Evolutionary conservation across 2,888 invertebrate genomes (phyloP), one percentile per base, ranked within the genome.

Genomic region (Stenurella melanura): DNA sequence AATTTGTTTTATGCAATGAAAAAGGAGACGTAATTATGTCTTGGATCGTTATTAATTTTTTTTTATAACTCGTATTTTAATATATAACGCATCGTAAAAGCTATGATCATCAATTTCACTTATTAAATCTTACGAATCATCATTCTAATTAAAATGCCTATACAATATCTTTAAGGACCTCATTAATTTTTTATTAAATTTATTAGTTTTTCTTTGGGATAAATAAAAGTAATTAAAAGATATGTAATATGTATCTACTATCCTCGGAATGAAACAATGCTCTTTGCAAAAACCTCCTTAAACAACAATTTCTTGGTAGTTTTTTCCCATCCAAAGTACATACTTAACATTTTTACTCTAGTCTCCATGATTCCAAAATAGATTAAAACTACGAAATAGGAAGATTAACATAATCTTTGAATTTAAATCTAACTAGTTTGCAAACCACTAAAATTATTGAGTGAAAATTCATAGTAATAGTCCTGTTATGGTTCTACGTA

Each of bases 81-180:
- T 64, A 34, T 19, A 19, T 18, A 17, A 64, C 17, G 60, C 60
- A 21, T 18, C 17, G 42, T 38, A 11, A 17, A 56, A 57, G 11
- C 34, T 69, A 34, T 34, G 15, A 26, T 42, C 60, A 60, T 70
- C 70, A 34, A 17, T 42, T 58, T 30, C 21, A 57, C 70, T 70
- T 70, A 70, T 70, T 70, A 70, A 70, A 70, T 70, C 38, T 70
- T 17, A 60, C 70, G 50, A 70, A 70, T 70, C 70, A 70, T 70
- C 60, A n/a, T 60, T 70, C 70, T 70, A 70, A 70, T 70, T 70
- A 70, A 70, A 70, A 70, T 70, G 17, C 60, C 60, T 70, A 60
- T 38, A 18, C 19, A 21, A 34, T 60, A 38, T 64, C 19, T 64
- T 18, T 64, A 64, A 64, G 9, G 42, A 26, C 60, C 38, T 70